Evolutionary conservation across 2,888 invertebrate species (phyloP), one percentile per base, ranked within the genome.

Genomic region (Microdon myrmicae): DNA sequence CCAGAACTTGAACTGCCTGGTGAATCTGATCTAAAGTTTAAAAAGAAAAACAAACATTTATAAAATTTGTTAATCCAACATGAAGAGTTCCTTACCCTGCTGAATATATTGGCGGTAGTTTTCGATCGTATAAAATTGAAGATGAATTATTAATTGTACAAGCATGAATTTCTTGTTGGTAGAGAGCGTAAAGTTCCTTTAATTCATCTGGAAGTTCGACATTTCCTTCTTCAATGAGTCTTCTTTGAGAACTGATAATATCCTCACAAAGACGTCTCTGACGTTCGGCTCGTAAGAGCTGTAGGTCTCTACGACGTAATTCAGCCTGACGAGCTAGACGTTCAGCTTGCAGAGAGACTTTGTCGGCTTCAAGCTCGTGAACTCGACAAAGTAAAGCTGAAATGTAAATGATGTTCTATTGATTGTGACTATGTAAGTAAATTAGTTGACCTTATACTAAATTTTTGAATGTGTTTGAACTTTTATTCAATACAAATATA

Each of bases 291-390:
- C 93, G 83, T 68, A 94, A 83, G 67, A 95, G 84, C 70, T 94
- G 87, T 60, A 94, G 83, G 75, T 95, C 94, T 34, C 94, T 83
- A 54, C 94, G 83, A 28, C 92, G 84, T 51, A 96, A 83, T 74
- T 95, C 94, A 71, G 94, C 93, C 71, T 93, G 90, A 14, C 92
- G 85, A 34, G 93, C 89, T 49, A 95, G 83, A 22, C 92, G 83
- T 74, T 92, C 91, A 2, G 94, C 92, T 79, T 94, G 94, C 71
- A 95, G 82, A 70, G 95, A 94, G 81, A 92, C 87, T 81, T 94
- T 96, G 77, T 95, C 94, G 0, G 96, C 94, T 81, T 96, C 96
- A 48, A 96, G 82, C 79, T 95, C 93, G 75, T 96, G 96, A 25
- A 96, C 94, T 68, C 92, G 86, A 73, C 94, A 92, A 76, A 97